These are phyloP conservation scores for Hymenochirus boettgeri DNA, from an alignment of 2,113 vertebrate genomes.

Conservation along the genomic window DNA sequence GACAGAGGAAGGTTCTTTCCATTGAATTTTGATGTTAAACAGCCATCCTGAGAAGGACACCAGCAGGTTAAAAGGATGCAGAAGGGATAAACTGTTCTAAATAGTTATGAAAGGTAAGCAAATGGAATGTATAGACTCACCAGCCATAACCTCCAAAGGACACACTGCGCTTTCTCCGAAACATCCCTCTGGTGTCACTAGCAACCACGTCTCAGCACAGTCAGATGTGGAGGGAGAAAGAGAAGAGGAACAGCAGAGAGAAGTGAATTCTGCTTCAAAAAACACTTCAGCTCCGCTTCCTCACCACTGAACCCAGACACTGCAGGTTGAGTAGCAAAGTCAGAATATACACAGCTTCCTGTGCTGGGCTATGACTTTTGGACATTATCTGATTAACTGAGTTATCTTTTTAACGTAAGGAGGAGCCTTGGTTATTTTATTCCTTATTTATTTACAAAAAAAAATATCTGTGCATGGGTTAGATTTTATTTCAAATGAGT, in stretches of 20 bases:
- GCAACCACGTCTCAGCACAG: conserved; percentile 8
- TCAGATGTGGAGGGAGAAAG: conserved; percentile 2
- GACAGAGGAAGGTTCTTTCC: neutral
- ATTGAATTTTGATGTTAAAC: neutral
- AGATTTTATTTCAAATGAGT: no score
- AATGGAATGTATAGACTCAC: conserved; percentile 61
- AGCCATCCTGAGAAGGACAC: neutral
- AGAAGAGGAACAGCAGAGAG: neutral
- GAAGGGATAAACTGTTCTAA: no score
- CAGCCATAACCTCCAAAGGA: conserved; percentile 92
- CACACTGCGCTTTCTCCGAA: conserved; percentile 85
- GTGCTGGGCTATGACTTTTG: neutral
- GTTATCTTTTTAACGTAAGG: conserved; percentile 7
- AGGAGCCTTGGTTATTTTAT: neutral
- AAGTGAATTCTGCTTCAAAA: neutral
- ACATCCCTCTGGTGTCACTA: conserved; percentile 59
- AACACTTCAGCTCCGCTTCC: neutral
- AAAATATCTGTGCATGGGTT: no score
- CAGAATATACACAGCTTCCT: conserved; percentile 40
- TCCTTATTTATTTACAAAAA: neutral
- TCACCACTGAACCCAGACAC: neutral
- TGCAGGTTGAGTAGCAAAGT: conserved; percentile 8
- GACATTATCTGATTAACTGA: conserved; percentile 2
- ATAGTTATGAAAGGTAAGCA: neutral
- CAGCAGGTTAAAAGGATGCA: neutral